Percentiles rank a stretch among this genome's conserved stretches.
Evolutionary conservation across 2,888 invertebrate species (phyloP).

Genomic region (Ptilodon capucinus): DNA sequence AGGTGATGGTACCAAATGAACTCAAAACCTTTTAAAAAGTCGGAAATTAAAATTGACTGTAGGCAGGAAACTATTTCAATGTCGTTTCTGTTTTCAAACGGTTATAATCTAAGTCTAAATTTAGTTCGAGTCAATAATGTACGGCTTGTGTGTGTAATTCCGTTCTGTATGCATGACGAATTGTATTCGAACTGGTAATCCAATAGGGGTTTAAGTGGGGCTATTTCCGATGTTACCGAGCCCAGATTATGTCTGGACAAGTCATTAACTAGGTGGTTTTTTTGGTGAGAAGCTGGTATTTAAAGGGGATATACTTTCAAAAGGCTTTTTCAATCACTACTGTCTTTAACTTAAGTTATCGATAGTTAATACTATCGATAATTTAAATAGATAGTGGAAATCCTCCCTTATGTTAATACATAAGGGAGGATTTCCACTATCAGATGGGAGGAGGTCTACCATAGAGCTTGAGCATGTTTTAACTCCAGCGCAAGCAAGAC

Average conservation of each 20-base stretch:
- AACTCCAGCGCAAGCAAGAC: too few species aligned
- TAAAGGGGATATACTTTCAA: neutral
- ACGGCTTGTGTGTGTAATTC: constrained; percentile 54
- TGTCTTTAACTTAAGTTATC: too few species aligned
- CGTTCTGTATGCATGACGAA: constrained; percentile 67
- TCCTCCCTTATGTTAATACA: too few species aligned
- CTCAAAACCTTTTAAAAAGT: too few species aligned
- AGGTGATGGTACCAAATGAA: too few species aligned
- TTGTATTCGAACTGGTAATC: constrained; percentile 56
- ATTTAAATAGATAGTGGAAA: too few species aligned
- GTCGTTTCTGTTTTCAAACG: constrained; percentile 16
- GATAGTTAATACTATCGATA: too few species aligned
- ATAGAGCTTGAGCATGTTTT: too few species aligned
- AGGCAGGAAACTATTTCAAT: neutral
- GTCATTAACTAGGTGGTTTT: neutral
- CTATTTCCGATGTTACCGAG: constrained; percentile 1
- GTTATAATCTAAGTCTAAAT: constrained; percentile 36
- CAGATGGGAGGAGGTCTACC: too few species aligned
- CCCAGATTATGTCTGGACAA: neutral
- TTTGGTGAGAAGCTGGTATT: neutral
- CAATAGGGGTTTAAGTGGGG: constrained; percentile 39
- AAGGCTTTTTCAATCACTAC: neutral
- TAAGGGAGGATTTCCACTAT: too few species aligned
- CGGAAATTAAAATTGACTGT: neutral
- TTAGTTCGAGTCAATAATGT: constrained; percentile 46